Base-by-base conservation (phyloP, 2,888 invertebrate species). In the Scaptomyza tumidula region DNA sequence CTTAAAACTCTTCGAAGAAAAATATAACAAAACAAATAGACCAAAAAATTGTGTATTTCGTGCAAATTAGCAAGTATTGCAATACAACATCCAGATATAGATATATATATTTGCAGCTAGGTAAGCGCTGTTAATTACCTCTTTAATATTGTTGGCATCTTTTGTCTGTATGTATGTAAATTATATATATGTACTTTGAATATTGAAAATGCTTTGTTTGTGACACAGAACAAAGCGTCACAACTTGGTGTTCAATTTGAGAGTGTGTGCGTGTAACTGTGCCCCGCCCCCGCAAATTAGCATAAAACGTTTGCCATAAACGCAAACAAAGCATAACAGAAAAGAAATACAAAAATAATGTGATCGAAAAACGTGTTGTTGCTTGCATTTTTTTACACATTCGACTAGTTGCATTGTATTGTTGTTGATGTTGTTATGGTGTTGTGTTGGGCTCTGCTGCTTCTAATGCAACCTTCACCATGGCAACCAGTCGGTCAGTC, bases 401-500 rank as follows among this genome's bases (percentile, higher is more conserved):
- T 10, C 33, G 33, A 33, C 53, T 78, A 65, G 54, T 75, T 75
- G 76, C 75, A 70, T 71, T 74, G 48, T 64, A 45, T 63, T 72
- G 43, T 64, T 59, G 37, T 57, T 65, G 41, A 24, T 45, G 44
- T 33, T 33, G 33, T 33, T 9, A n/a, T 54, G 33, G 31, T 58
- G 61, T 59, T 58, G 61, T 59, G 59, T 52, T 68, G 48, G 72
- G 44, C 64, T 56, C 44, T 71, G 74, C 50, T 75, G 69, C 66
- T 63, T 65, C 58, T 63, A 66, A 49, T 68, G 74, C 66, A 76
- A 89, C 89, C 86, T 89, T 86, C 88, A 88, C 84, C 78, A 75
- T 80, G 79, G 66, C 68, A 80, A 74, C 75, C 67, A 86, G 59
- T 79, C 65, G 79, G 76, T 59, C 78, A 73, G 87, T 81, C 88